Conservation (phyloP, 2,797 vertebrate species). For the Artibeus jamaicensis region DNA sequence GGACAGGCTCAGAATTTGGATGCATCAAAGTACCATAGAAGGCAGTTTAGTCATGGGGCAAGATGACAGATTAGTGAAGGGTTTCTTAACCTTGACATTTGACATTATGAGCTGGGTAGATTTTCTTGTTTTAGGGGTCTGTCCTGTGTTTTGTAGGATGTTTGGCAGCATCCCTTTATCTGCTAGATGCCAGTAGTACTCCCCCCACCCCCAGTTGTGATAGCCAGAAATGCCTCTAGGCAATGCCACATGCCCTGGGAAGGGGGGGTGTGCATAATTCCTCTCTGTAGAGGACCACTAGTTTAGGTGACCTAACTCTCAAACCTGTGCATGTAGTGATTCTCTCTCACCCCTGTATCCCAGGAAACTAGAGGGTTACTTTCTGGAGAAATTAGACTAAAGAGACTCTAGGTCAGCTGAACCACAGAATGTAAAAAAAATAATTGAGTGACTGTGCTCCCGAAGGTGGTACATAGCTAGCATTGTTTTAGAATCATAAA, state of each 20-base stretch:
- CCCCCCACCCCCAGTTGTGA: not conserved
- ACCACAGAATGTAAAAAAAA: constrained; percentile 20
- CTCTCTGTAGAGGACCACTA: not conserved
- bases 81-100: constrained; percentile 22
- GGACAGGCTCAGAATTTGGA: constrained; percentile 34
- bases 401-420: constrained; percentile 1
- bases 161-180: not conserved
- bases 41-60: constrained; percentile 32
- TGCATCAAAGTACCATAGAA: constrained; percentile 52
- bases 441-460: not conserved
- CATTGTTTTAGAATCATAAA: not conserved
- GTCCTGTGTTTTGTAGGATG: not conserved
- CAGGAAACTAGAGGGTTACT: not conserved
- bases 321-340: not conserved
- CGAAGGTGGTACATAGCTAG: not conserved
- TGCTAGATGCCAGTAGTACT: not conserved
- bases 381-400: constrained; percentile 29
- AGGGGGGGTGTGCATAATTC: not conserved
- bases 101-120: constrained; percentile 1
- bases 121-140: not conserved
- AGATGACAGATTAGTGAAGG: constrained; percentile 23
- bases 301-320: not conserved
- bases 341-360: not conserved
- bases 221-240: not conserved
- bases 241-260: not conserved